These are phyloP conservation scores for Brassicogethes aeneus DNA, from an alignment of 2,888 invertebrate species.

Conservation along the genomic window DNA sequence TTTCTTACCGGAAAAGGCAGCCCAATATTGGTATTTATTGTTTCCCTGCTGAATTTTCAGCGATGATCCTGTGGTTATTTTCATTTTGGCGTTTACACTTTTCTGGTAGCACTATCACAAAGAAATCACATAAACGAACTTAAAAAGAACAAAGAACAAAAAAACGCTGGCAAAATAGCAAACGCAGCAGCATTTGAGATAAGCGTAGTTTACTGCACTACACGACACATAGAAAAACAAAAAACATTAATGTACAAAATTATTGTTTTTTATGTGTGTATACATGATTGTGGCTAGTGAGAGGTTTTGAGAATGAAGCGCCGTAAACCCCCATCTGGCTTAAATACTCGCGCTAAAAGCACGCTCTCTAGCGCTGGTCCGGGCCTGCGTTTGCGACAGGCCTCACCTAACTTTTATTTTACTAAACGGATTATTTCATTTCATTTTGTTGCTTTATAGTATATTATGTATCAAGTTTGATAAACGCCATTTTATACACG, in stretches of 20 bases:
- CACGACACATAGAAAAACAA: background rate
- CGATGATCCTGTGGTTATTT: conserved; percentile 23
- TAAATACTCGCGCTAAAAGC: background rate
- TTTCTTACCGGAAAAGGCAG: conserved; percentile 17
- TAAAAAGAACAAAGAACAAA: too few relatives aligned
- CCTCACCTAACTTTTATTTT: too few relatives aligned
- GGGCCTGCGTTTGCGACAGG: too few relatives aligned
- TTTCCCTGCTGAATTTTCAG: conserved; percentile 23
- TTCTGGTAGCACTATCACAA: too few relatives aligned
- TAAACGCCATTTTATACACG: too few relatives aligned
- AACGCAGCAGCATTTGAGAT: too few relatives aligned
- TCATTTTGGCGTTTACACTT: conserved; percentile 14
- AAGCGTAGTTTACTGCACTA: too few relatives aligned
- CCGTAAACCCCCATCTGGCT: background rate
- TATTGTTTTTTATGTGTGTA: background rate
- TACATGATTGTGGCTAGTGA: background rate
- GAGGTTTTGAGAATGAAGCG: background rate
- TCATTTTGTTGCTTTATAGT: too few relatives aligned
- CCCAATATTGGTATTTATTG: conserved; percentile 14
- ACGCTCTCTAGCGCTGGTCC: background rate
- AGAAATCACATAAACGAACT: too few relatives aligned
- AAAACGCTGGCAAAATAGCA: background rate
- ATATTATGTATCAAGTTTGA: too few relatives aligned
- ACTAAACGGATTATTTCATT: too few relatives aligned
- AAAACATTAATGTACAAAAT: background rate